phyloP scores from a whole-genome alignment of 92 coral and sea anemone species.

The Actinernus sp. region DNA sequence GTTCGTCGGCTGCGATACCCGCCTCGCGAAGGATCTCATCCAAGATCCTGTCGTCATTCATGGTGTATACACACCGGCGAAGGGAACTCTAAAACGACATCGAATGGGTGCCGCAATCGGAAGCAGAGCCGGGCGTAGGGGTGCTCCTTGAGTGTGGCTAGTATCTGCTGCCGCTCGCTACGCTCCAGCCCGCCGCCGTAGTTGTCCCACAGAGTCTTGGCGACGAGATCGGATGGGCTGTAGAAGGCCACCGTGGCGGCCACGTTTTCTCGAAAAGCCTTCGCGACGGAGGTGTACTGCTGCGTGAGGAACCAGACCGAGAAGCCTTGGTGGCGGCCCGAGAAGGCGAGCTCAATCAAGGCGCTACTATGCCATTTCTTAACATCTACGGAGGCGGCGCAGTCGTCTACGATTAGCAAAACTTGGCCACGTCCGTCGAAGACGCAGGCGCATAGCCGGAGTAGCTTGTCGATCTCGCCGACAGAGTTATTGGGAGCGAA shows the following conservation, averaged over 20 bases:
- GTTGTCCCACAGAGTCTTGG: not conserved
- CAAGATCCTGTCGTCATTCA: too few relatives aligned
- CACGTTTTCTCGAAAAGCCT: not conserved
- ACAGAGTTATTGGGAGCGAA: not conserved
- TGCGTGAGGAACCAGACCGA: not conserved
- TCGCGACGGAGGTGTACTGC: not conserved
- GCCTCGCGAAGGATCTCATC: not conserved
- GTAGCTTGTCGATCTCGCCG: not conserved
- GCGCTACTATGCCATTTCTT: not conserved
- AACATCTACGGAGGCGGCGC: not conserved
- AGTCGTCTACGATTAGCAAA: not conserved
- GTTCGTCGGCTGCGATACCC: not conserved
- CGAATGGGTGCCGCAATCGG: not conserved
- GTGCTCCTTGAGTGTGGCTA: not conserved
- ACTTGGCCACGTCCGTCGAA: not conserved
- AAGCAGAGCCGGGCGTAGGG: not conserved
- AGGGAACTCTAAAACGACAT: not conserved
- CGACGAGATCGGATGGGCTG: not conserved
- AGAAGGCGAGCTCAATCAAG: not conserved
- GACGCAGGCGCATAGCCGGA: not conserved
- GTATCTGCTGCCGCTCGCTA: not conserved
- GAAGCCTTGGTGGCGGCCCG: conserved; percentile 1
- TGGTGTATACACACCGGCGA: not conserved
- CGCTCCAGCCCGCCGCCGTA: not conserved
- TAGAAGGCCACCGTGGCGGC: not conserved